Percentiles rank a stretch among this genome's conserved stretches.
Evolutionary conservation across 2,797 vertebrate species (phyloP).

Genomic region (Sphenodon punctatus): DNA sequence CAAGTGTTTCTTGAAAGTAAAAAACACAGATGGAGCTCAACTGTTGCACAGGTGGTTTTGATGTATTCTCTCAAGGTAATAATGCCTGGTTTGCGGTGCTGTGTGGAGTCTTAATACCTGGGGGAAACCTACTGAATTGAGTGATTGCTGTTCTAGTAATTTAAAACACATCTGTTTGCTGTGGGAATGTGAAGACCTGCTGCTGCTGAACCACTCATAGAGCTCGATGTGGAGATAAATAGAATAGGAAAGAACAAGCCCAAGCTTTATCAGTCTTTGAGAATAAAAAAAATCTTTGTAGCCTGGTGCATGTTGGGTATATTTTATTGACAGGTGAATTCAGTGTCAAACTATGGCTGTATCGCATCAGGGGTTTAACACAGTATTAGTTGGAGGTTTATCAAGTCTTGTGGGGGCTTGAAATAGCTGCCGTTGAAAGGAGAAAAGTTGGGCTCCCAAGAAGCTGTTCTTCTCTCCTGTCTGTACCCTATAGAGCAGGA

Average conservation of each 20-base stretch:
- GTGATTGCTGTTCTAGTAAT: background rate
- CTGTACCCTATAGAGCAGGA: background rate
- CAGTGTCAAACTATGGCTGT: background rate
- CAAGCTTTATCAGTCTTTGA: background rate
- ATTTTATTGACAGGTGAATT: background rate
- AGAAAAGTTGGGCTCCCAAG: background rate
- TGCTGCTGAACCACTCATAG: background rate
- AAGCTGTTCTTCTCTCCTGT: background rate
- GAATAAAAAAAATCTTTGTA: background rate
- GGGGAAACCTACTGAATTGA: background rate
- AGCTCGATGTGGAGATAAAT: background rate
- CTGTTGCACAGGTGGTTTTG: slow-evolving; percentile 54
- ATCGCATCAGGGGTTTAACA: background rate
- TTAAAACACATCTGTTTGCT: background rate
- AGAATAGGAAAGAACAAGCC: background rate
- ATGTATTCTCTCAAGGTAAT: slow-evolving; percentile 73
- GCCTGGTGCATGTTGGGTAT: background rate
- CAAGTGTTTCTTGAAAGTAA: slow-evolving; percentile 55
- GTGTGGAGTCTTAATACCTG: slow-evolving; percentile 53
- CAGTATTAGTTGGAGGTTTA: background rate
- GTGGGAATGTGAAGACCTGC: background rate
- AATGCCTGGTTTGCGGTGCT: slow-evolving; percentile 76
- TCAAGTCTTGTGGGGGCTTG: background rate
- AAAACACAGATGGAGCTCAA: slow-evolving; percentile 49
- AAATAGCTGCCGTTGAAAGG: background rate